A percentile compares a stretch with the other conserved stretches of the same genome.
Conservation (phyloP, 2,888 invertebrate species). For the Trissolcus brochymenae region DNA sequence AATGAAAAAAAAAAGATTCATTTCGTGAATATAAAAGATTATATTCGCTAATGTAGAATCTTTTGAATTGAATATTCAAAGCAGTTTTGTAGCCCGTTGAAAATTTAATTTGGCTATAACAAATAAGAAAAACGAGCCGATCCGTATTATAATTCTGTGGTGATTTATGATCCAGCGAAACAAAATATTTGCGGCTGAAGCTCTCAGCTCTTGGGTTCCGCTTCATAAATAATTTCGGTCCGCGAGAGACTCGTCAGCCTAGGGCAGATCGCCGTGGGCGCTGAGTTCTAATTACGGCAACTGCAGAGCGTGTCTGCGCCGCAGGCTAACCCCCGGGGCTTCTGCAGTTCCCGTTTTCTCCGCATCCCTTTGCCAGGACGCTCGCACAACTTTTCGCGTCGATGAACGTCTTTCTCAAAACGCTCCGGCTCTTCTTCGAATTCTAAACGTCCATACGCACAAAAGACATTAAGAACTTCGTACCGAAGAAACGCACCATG, state of each 20-base stretch:
- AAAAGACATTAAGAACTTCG: conserved; percentile 45
- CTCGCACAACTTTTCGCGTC: conserved; percentile 54
- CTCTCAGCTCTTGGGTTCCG: conserved; percentile 66
- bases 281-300: conserved; percentile 76
- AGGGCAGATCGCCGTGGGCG: conserved; percentile 68
- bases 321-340: conserved; percentile 65
- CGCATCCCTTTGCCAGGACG: conserved; percentile 51
- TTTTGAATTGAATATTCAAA: not conserved
- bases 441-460: conserved; percentile 36
- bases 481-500: not conserved
- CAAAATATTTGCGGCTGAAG: conserved; percentile 75
- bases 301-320: conserved; percentile 72
- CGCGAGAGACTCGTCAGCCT: conserved; percentile 73
- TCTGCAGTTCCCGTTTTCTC: conserved; percentile 63
- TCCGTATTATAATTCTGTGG: conserved; percentile 49
- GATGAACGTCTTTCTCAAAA: conserved; percentile 58
- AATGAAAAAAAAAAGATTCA: too few species aligned
- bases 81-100: conserved; percentile 7
- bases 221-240: conserved; percentile 76
- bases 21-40: too few species aligned
- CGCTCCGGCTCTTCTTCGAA: conserved; percentile 37
- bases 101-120: conserved; percentile 45
- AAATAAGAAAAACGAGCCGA: conserved; percentile 48
- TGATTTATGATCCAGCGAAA: conserved; percentile 63
- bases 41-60: not conserved